These are phyloP conservation scores for Archocentrus centrarchus DNA, from an alignment of 2,113 vertebrate species.

Conservation along the genomic window DNA sequence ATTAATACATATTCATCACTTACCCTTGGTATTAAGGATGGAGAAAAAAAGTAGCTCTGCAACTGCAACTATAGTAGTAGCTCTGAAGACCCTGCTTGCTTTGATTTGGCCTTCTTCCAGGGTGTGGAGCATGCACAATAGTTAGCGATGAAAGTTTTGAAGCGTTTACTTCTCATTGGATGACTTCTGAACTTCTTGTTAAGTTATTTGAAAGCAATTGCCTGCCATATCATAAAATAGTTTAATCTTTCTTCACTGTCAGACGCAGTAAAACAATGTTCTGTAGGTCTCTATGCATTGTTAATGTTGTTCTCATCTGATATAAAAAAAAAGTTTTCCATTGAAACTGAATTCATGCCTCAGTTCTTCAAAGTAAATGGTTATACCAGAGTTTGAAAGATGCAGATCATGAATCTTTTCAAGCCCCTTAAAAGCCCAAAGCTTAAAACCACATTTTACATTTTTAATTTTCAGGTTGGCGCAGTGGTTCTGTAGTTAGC, in stretches of 20 bases:
- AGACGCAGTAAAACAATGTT: not conserved
- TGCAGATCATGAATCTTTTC: not conserved
- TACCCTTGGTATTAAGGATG: too few relatives aligned
- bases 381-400: not conserved
- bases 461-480: not conserved
- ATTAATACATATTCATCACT: too few relatives aligned
- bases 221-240: not conserved
- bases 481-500: not conserved
- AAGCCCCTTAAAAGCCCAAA: not conserved
- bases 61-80: too few relatives aligned
- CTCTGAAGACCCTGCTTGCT: too few relatives aligned
- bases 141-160: too few relatives aligned
- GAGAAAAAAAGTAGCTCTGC: too few relatives aligned
- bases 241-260: not conserved
- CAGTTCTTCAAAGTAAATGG: not conserved
- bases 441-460: not conserved
- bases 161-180: too few relatives aligned
- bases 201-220: not conserved
- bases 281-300: not conserved
- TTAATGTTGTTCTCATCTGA: too few relatives aligned
- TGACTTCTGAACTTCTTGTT: not conserved
- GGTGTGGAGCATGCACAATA: too few relatives aligned
- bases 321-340: too few relatives aligned
- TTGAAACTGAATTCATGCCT: not conserved
- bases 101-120: too few relatives aligned